These are phyloP conservation scores for Lepeophtheirus nordmannii DNA, from an alignment of 2,888 invertebrate species.

Conservation along the genomic window DNA sequence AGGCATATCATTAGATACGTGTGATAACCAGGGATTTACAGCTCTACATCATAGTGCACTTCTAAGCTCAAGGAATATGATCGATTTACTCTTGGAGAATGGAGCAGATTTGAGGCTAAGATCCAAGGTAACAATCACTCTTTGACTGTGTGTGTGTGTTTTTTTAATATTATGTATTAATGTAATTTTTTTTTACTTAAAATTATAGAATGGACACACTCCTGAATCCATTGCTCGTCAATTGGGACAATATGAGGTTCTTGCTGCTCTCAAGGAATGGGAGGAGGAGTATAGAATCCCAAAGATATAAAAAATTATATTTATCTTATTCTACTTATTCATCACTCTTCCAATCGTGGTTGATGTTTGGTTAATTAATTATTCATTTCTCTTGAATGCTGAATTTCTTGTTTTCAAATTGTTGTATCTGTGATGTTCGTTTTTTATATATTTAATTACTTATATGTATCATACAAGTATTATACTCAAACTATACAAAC, in stretches of 20 bases:
- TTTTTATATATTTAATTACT: too few relatives aligned
- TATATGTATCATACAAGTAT: too few relatives aligned
- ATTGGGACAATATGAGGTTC: neutral
- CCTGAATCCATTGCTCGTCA: neutral
- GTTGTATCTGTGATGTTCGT: too few relatives aligned
- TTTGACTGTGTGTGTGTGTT: neutral
- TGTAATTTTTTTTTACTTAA: neutral
- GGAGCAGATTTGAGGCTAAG: neutral
- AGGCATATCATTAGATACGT: neutral
- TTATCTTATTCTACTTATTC: too few relatives aligned
- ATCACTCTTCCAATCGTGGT: too few relatives aligned
- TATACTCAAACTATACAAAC: too few relatives aligned
- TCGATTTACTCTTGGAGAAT: neutral
- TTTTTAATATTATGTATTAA: neutral
- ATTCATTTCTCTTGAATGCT: too few relatives aligned
- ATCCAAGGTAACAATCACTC: neutral
- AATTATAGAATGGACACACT: conserved; percentile 6
- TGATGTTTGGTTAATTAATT: too few relatives aligned
- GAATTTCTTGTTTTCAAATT: too few relatives aligned
- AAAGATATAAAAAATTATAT: too few relatives aligned
- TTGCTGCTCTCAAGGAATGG: neutral
- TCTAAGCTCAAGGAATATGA: neutral
- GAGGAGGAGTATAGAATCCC: neutral
- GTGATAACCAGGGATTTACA: conserved; percentile 1
- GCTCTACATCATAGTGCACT: conserved; percentile 5